Conservation (phyloP, 2,113 vertebrate species). For the Chionomys nivalis region DNA sequence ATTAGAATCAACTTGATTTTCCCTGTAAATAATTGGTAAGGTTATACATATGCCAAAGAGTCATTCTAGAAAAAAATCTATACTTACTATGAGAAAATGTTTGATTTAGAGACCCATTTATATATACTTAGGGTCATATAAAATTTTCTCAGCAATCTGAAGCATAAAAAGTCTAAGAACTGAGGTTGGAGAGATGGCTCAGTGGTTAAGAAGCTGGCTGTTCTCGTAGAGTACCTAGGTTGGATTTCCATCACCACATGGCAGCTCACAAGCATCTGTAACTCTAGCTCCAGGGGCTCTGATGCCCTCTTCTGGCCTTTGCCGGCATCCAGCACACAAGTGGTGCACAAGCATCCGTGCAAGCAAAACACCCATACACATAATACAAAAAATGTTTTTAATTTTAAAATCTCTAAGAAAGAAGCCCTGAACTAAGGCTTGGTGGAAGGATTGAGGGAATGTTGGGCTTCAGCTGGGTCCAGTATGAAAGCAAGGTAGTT, state of each 20-base stretch:
- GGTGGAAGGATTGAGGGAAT: neutral
- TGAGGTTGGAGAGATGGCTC: neutral
- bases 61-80: neutral
- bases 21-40: neutral
- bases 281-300: neutral
- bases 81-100: neutral
- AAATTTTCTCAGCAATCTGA: neutral
- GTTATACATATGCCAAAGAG: neutral
- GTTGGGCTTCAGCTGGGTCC: neutral
- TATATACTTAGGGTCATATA: neutral
- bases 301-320: neutral
- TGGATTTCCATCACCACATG: neutral
- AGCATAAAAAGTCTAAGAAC: neutral
- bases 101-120: neutral
- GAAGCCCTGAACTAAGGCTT: neutral
- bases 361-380: neutral
- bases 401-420: neutral
- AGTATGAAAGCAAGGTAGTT: neutral
- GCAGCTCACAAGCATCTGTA: neutral
- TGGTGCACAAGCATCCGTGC: no score
- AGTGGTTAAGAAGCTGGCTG: neutral
- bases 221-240: neutral
- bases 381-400: neutral
- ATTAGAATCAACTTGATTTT: neutral
- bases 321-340: neutral